A percentile compares a stretch with the other conserved stretches of the same genome.
Conservation (phyloP, 2,113 vertebrate genomes). For the Axis porcinus region DNA sequence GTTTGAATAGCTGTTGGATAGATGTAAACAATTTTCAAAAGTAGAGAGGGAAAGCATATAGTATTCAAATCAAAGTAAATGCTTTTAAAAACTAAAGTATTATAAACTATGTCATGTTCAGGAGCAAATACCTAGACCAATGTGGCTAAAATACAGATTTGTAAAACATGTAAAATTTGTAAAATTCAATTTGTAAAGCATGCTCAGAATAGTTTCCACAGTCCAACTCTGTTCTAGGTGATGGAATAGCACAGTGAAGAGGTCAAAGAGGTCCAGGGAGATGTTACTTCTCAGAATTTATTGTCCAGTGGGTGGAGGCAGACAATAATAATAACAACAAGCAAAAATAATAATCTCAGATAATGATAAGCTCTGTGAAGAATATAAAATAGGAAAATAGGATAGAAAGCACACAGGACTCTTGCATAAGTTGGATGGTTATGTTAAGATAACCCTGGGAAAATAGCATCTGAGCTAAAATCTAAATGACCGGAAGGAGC, state of each 20-base stretch:
- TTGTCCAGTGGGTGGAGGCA: not conserved
- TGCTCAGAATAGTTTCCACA: not conserved
- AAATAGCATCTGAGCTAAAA: not conserved
- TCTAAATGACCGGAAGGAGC: not conserved
- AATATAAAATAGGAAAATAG: not conserved
- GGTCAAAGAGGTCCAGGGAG: not conserved
- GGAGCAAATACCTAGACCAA: not conserved
- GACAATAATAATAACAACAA: not conserved
- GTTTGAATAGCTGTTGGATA: not conserved
- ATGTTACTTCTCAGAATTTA: not conserved
- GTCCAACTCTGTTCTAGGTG: not conserved
- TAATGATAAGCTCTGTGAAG: not conserved
- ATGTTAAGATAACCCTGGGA: not conserved
- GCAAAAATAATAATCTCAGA: not conserved
- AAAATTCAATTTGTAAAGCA: not conserved
- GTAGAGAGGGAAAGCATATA: not conserved
- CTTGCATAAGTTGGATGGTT: not conserved
- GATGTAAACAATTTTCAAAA: not conserved
- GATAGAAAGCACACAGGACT: not conserved
- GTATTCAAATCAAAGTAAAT: not conserved
- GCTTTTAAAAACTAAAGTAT: not conserved
- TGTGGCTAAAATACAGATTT: not conserved
- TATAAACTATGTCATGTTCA: not conserved
- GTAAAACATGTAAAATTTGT: no score
- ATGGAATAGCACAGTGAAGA: not conserved